phyloP scores from a whole-genome alignment of 2,888 invertebrate genomes.

The Oconnorella tubifera region DNA sequence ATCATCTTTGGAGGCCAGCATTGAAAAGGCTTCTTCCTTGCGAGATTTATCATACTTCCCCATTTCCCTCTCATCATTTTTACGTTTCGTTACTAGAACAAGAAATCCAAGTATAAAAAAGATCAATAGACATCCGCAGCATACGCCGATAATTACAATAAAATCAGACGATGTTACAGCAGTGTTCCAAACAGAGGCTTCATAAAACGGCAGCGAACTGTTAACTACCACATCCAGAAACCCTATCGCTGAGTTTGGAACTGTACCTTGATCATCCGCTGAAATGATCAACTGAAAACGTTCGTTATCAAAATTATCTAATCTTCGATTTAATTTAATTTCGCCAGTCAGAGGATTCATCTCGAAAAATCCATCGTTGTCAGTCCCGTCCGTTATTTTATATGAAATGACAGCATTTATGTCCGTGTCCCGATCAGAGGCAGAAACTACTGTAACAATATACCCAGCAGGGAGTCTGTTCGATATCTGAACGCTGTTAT shows the following conservation, averaged over 20 bases:
- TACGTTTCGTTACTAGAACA: not conserved
- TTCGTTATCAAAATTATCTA: not conserved
- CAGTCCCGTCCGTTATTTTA: not conserved
- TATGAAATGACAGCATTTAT: constrained; percentile 25
- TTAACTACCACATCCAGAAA: not conserved
- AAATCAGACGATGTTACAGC: not conserved
- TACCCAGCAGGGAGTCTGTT: constrained; percentile 21
- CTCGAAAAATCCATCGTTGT: constrained; percentile 18
- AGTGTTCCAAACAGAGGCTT: not conserved
- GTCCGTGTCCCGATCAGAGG: constrained; percentile 28
- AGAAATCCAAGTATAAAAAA: not conserved
- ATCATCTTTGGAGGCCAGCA: not conserved
- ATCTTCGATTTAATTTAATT: constrained; percentile 5
- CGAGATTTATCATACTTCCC: not conserved
- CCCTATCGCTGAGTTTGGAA: not conserved
- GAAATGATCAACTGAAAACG: not conserved
- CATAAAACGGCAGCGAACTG: not conserved
- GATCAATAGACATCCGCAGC: not conserved
- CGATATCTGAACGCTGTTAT: constrained; percentile 30
- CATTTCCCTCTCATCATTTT: not conserved
- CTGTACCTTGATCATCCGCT: not conserved
- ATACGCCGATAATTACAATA: not conserved
- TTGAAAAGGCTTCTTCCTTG: not conserved
- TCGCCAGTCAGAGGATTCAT: constrained; percentile 26
- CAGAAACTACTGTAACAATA: constrained; percentile 23